Conservation (phyloP, 1,140 invertebrate species). For the Nephotettix cincticeps region DNA sequence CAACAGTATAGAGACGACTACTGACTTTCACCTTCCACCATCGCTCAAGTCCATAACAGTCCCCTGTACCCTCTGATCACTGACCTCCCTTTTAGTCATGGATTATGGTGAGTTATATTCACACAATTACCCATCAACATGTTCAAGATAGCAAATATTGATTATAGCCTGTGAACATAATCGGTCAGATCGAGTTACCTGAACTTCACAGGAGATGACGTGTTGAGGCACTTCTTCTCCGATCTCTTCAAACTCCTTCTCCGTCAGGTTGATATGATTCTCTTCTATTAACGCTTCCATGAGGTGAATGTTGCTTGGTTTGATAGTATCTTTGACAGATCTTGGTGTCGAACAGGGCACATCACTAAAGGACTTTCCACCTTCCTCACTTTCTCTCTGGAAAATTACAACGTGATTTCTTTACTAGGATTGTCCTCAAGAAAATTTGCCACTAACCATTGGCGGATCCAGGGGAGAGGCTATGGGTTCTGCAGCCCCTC, state of each 20-base stretch:
- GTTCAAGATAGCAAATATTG: neutral
- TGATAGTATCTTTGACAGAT: neutral
- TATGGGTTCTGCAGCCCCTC: no score
- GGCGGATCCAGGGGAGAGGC: no score
- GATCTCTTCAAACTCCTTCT: slow-evolving; percentile 34
- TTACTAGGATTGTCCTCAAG: no score
- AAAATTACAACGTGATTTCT: no score
- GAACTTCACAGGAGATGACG: neutral
- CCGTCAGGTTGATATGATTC: slow-evolving; percentile 39
- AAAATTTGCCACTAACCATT: no score
- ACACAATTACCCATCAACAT: neutral
- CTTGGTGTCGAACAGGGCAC: neutral
- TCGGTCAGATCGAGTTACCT: neutral
- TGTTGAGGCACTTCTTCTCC: slow-evolving; percentile 3
- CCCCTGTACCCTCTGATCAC: neutral
- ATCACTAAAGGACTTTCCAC: neutral
- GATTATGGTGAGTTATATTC: neutral
- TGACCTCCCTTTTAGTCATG: neutral
- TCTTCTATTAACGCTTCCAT: neutral
- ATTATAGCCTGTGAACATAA: neutral
- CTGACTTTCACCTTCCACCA: neutral
- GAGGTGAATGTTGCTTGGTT: neutral
- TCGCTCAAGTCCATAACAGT: neutral
- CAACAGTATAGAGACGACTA: neutral
- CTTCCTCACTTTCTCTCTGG: neutral